These are phyloP conservation scores for Anthrax anthrax DNA, from an alignment of 2,888 invertebrate species.

Conservation along the genomic window DNA sequence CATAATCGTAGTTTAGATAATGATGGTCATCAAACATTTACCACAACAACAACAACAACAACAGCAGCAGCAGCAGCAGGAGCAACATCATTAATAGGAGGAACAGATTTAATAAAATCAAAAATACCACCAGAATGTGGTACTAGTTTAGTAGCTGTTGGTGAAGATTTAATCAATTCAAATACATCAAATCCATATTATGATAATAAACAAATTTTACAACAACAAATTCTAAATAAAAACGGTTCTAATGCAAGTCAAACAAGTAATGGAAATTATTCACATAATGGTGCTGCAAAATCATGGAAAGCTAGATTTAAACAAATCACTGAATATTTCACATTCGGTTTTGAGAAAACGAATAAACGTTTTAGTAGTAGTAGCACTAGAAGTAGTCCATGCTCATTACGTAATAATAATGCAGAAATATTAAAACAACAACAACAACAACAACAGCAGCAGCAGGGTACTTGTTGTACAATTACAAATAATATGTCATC, in stretches of 20 bases:
- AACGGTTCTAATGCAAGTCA: neutral
- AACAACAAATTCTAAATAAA: conserved; percentile 1
- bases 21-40: conserved; percentile 13
- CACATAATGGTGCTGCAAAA: conserved; percentile 13
- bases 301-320: conserved; percentile 32
- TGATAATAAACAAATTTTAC: neutral
- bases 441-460: neutral
- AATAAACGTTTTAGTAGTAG: conserved; percentile 27
- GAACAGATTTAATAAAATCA: conserved; percentile 5
- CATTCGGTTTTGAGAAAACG: conserved; percentile 32
- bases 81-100: conserved; percentile 8
- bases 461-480: conserved; percentile 24
- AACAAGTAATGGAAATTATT: conserved; percentile 12
- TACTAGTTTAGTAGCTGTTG: conserved; percentile 10
- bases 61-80: neutral
- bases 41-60: neutral
- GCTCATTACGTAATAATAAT: conserved; percentile 25
- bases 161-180: conserved; percentile 17
- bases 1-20: conserved; percentile 26
- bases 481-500: conserved; percentile 29
- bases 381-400: conserved; percentile 28
- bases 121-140: conserved; percentile 13
- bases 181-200: conserved; percentile 9
- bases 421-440: conserved; percentile 7
- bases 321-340: conserved; percentile 33